Percentiles rank a stretch among this genome's conserved stretches.
These are phyloP conservation scores for Ceratitis capitata DNA, from an alignment of 1,140 invertebrate species.

Conservation along the genomic window DNA sequence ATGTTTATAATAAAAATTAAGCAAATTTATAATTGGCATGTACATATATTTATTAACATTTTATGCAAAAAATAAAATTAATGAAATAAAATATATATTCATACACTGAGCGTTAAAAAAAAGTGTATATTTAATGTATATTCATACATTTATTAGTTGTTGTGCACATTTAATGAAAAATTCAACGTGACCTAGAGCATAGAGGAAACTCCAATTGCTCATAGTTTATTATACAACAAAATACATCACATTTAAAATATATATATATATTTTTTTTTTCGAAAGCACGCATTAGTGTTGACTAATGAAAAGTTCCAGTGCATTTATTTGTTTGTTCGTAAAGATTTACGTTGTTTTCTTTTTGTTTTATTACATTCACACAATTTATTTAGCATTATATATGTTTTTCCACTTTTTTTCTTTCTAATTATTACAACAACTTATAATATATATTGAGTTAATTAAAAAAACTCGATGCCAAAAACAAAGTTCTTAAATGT, in stretches of 20 bases:
- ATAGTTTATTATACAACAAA: background rate
- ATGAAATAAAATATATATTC: background rate
- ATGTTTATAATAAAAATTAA: background rate
- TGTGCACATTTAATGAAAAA: background rate
- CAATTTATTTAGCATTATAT: background rate
- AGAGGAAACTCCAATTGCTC: too few species aligned
- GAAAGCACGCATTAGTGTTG: too few species aligned
- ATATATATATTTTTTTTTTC: too few species aligned
- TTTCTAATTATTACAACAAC: background rate
- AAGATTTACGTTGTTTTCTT: too few species aligned
- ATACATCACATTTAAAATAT: background rate
- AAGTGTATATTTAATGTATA: background rate
- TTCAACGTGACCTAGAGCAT: background rate
- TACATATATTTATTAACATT: background rate
- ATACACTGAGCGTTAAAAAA: background rate
- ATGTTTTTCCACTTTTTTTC: background rate
- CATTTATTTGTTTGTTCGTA: background rate
- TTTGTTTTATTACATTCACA: background rate
- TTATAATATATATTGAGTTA: background rate
- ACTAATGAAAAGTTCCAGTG: background rate
- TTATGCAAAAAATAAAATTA: background rate
- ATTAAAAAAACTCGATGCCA: background rate
- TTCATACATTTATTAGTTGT: background rate
- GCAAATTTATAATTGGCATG: slow-evolving; percentile 8
- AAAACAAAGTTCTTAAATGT: background rate